Evolutionary conservation across 1,140 invertebrate genomes (phyloP).

Genomic region (Lamellibrachia luymesi): DNA sequence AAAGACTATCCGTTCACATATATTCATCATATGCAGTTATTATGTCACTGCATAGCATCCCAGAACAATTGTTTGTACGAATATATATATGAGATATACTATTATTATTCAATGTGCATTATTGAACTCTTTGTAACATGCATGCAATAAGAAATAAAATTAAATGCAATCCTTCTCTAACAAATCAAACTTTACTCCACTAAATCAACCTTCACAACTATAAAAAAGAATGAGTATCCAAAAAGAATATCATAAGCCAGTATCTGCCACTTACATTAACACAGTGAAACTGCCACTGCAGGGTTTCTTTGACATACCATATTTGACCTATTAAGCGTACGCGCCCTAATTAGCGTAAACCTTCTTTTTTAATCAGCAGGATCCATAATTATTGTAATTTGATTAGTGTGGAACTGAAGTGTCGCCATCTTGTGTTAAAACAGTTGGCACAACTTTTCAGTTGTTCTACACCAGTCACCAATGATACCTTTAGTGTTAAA

Average conservation of each 20-base stretch:
- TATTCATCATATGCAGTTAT: no score
- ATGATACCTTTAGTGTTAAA: no score
- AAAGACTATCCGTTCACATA: no score
- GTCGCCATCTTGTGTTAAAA: no score
- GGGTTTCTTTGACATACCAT: background rate
- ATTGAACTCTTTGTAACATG: background rate
- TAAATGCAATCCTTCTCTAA: background rate
- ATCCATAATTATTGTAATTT: no score
- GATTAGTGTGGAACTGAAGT: no score
- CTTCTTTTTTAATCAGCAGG: no score
- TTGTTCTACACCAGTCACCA: no score
- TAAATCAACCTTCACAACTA: background rate
- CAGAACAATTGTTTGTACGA: background rate
- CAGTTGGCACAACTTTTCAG: no score
- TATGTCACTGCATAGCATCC: background rate
- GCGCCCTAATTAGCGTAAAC: no score
- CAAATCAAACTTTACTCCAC: no score
- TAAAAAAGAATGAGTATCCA: background rate
- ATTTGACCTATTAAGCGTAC: no score
- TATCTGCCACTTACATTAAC: constrained; percentile 6
- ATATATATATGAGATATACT: background rate
- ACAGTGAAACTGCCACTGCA: background rate
- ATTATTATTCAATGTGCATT: background rate
- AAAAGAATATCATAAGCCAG: background rate
- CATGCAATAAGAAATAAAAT: background rate